These are phyloP conservation scores for Aspidoscelis tigris DNA, from an alignment of 2,113 vertebrate genomes.

Conservation along the genomic window DNA sequence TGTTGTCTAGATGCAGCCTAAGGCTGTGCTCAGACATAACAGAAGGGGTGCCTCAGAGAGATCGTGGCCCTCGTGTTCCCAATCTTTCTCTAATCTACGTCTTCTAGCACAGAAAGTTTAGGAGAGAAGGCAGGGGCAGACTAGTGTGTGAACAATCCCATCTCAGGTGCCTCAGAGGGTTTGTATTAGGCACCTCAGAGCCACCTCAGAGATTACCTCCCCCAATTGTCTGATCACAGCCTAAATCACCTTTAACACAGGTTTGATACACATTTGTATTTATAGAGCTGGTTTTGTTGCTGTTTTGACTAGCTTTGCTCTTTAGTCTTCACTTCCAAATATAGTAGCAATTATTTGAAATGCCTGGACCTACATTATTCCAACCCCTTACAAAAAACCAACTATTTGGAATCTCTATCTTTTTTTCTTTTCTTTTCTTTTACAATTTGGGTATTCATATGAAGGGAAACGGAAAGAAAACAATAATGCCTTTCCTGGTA, in stretches of 20 bases:
- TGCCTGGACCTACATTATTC: not conserved
- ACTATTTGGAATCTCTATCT: not conserved
- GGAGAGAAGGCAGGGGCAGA: no score
- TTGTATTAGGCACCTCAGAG: no score
- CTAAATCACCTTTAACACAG: not conserved
- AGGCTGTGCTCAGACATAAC: no score
- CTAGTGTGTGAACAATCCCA: no score
- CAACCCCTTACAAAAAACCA: not conserved
- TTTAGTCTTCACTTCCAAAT: not conserved
- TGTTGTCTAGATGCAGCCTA: no score
- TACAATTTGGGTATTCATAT: not conserved
- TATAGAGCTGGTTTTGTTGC: not conserved
- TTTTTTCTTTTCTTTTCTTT: not conserved
- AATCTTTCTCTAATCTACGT: no score
- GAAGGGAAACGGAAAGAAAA: not conserved
- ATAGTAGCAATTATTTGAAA: not conserved
- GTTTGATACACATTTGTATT: not conserved
- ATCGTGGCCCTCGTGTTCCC: no score
- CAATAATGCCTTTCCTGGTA: not conserved
- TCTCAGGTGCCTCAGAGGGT: no score
- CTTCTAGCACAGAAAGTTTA: no score
- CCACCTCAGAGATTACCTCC: no score
- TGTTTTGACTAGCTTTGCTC: not conserved
- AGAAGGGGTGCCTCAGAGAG: no score
- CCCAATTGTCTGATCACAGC: no score